Conservation (phyloP, 2,797 vertebrate species). For the Gallinago stenura region DNA sequence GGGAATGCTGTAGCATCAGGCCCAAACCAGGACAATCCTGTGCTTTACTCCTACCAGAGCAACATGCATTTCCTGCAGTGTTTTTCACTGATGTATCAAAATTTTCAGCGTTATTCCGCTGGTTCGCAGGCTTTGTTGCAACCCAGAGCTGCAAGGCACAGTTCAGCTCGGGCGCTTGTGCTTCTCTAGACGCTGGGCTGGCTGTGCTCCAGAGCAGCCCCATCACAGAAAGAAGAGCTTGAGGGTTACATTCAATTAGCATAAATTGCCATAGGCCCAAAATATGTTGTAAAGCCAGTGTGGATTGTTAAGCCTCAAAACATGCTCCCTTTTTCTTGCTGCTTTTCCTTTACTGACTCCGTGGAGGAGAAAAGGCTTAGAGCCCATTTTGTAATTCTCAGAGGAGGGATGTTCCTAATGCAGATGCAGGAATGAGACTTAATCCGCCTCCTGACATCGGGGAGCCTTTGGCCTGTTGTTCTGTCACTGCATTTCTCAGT, state of each 20-base stretch:
- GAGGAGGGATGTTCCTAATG: neutral
- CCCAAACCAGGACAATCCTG: neutral
- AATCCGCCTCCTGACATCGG: neutral
- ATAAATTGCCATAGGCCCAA: conserved; percentile 25
- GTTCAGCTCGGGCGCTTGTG: neutral
- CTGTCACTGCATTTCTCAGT: neutral
- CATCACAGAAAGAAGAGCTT: conserved; percentile 23
- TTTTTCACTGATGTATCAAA: neutral
- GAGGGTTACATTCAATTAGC: conserved; percentile 32
- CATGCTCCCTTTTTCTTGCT: neutral
- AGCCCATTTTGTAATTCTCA: neutral
- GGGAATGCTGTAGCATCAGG: neutral
- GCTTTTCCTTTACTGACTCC: neutral
- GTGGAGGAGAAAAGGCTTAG: neutral
- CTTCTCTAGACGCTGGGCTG: neutral
- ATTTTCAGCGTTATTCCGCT: neutral
- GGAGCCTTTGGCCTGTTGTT: neutral
- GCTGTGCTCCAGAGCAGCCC: neutral
- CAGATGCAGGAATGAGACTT: neutral
- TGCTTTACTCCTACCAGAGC: neutral
- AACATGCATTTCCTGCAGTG: neutral
- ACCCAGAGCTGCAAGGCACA: rapidly evolving
- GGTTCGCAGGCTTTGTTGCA: neutral
- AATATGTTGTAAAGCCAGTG: neutral
- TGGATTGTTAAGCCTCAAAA: neutral